A percentile compares a stretch with the other conserved stretches of the same genome.
Conservation (phyloP, 2,797 vertebrate genomes). For the Ptychobarbus kaznakovi region DNA sequence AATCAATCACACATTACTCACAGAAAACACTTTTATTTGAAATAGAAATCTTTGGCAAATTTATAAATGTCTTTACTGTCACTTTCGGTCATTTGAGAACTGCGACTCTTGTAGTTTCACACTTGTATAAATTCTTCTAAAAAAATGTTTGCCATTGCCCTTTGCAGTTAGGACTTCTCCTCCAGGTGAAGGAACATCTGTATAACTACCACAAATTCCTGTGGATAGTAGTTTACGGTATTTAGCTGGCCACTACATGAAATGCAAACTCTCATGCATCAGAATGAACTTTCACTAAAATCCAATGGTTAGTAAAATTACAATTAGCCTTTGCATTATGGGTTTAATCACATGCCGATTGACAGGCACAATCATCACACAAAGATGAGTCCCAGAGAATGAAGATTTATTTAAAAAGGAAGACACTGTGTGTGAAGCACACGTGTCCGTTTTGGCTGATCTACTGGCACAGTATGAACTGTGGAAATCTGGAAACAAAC, state of each 20-base stretch:
- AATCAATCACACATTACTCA: slow-evolving; percentile 12
- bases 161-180: not conserved
- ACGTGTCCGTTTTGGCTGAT: slow-evolving; percentile 5
- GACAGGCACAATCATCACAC: not conserved
- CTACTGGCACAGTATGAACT: slow-evolving; percentile 13
- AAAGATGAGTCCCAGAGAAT: not conserved
- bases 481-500: slow-evolving; percentile 28
- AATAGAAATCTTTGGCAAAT: not conserved
- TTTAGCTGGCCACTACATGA: not conserved
- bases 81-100: not conserved
- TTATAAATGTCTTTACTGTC: not conserved
- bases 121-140: not conserved
- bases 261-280: not conserved
- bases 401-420: slow-evolving; percentile 22
- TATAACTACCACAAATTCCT: not conserved
- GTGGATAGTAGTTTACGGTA: not conserved
- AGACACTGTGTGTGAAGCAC: slow-evolving; percentile 10
- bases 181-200: not conserved
- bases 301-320: not conserved
- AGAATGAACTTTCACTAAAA: not conserved
- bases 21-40: not conserved
- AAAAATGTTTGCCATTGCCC: not conserved
- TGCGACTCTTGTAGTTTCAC: not conserved
- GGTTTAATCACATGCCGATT: not conserved
- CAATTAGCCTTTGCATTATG: not conserved